Evolutionary conservation across 1,140 invertebrate species (phyloP).

Genomic region (Cherax quadricarinatus): DNA sequence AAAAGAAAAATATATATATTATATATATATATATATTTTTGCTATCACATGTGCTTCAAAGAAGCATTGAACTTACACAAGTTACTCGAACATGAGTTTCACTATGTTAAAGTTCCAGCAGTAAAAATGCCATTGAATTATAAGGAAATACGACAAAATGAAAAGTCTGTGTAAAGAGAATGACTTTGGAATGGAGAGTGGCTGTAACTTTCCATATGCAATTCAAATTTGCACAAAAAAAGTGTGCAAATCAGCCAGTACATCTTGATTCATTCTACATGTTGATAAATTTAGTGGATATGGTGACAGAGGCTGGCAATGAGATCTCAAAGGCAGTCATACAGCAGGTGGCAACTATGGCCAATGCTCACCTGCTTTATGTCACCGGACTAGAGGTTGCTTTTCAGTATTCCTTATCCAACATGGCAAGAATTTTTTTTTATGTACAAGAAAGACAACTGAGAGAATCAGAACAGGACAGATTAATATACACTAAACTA

Average conservation of each 20-base stretch:
- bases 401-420: slow-evolving; percentile 4
- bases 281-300: neutral
- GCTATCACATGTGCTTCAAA: slow-evolving; percentile 12
- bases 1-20: slow-evolving; percentile 13
- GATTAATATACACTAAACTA: slow-evolving; percentile 15
- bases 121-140: neutral
- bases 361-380: neutral
- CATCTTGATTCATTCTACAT: neutral
- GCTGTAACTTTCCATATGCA: neutral
- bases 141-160: neutral
- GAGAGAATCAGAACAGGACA: slow-evolving; percentile 9
- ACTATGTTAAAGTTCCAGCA: neutral
- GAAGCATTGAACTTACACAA: slow-evolving; percentile 6
- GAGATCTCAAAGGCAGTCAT: neutral
- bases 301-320: slow-evolving; percentile 2
- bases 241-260: neutral
- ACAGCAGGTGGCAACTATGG: neutral
- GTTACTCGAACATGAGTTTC: neutral
- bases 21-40: slow-evolving; percentile 3
- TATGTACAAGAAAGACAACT: slow-evolving; percentile 3
- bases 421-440: slow-evolving; percentile 5
- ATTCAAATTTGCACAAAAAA: neutral
- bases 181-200: neutral
- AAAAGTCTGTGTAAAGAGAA: neutral
- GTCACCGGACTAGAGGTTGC: slow-evolving; percentile 6